Evolutionary conservation across 2,888 invertebrate species (phyloP).

Genomic region (Oxytorus armatus): DNA sequence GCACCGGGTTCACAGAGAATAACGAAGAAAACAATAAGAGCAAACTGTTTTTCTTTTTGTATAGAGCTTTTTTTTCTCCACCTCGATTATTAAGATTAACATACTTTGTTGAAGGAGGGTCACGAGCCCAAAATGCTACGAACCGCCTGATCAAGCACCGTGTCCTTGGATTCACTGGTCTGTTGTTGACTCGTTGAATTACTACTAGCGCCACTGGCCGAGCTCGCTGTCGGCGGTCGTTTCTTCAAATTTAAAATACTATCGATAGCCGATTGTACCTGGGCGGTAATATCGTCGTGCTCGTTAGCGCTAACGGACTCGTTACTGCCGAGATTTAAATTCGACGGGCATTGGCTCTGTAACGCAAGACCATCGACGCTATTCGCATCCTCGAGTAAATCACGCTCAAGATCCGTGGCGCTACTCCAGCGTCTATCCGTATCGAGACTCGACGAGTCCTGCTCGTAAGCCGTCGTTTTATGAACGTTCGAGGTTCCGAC

Average conservation of each 20-base stretch:
- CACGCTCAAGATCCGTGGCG: slow-evolving; percentile 82
- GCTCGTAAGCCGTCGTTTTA: slow-evolving; percentile 74
- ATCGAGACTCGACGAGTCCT: slow-evolving; percentile 69
- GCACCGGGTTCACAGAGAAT: slow-evolving; percentile 29
- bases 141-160: slow-evolving; percentile 82
- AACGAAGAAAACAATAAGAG: slow-evolving; percentile 5
- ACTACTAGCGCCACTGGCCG: slow-evolving; percentile 58
- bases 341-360: slow-evolving; percentile 77
- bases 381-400: slow-evolving; percentile 81
- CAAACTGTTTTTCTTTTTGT: slow-evolving; percentile 4
- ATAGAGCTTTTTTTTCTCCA: slow-evolving; percentile 27
- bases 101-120: slow-evolving; percentile 84
- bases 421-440: slow-evolving; percentile 77
- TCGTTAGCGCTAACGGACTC: slow-evolving; percentile 77
- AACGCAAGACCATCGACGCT: slow-evolving; percentile 81
- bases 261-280: slow-evolving; percentile 92
- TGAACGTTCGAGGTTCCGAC: slow-evolving; percentile 67
- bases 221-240: slow-evolving; percentile 76
- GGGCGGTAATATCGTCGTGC: slow-evolving; percentile 90
- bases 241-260: slow-evolving; percentile 90
- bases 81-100: slow-evolving; percentile 73
- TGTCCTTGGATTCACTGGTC: slow-evolving; percentile 80
- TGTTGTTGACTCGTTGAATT: slow-evolving; percentile 70
- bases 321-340: slow-evolving; percentile 61
- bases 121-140: slow-evolving; percentile 84